A percentile compares a stretch with the other conserved stretches of the same genome.
Evolutionary conservation across 1,140 invertebrate genomes (phyloP).

Genomic region (Aphelenchoides besseyi): DNA sequence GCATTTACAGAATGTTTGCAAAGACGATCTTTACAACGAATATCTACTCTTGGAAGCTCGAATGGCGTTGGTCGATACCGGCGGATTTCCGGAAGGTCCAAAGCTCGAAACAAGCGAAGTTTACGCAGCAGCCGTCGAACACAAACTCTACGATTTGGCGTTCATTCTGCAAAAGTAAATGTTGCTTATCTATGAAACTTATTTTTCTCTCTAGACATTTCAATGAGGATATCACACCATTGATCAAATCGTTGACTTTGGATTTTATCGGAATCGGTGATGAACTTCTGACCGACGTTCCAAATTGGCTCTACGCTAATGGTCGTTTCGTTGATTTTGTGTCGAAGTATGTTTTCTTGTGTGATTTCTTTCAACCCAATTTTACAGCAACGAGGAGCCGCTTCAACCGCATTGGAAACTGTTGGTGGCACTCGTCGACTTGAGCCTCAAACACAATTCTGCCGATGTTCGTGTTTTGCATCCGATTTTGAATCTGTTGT

Average conservation of each 20-base stretch:
- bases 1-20: constrained; percentile 17
- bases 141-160: constrained; percentile 47
- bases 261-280: constrained; percentile 5
- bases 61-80: constrained; percentile 32
- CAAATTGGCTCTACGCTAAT: constrained; percentile 7
- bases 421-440: constrained; percentile 42
- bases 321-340: constrained; percentile 11
- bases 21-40: constrained; percentile 34
- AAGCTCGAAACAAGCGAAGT: constrained; percentile 32
- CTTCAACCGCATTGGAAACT: constrained; percentile 32
- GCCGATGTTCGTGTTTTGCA: constrained; percentile 37
- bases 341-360: not conserved
- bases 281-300: not conserved
- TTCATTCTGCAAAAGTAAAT: constrained; percentile 41
- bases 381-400: not conserved
- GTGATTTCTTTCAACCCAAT: not conserved
- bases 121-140: constrained; percentile 35
- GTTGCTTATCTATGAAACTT: too few relatives aligned
- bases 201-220: constrained; percentile 16
- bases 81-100: constrained; percentile 27
- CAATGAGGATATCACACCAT: not conserved
- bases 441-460: constrained; percentile 30
- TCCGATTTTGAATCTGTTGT: constrained; percentile 34
- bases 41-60: constrained; percentile 39
- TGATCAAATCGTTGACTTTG: constrained; percentile 1